Evolutionary conservation across 2,888 invertebrate species (phyloP), one percentile per base, ranked within the genome.

Genomic region (Zygogramma bicolorata): DNA sequence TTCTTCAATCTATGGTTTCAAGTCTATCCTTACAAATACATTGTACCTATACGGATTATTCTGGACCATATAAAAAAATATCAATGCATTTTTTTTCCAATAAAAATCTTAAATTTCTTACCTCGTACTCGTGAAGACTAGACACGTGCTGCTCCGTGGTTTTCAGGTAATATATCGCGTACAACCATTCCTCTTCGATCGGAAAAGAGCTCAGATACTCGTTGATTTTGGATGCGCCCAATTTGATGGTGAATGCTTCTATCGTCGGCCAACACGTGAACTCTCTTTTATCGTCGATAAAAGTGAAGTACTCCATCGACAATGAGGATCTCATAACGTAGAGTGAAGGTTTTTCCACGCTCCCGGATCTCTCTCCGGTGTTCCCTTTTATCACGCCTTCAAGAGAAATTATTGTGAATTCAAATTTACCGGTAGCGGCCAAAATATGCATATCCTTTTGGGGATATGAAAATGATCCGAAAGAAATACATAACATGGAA

Each of bases 101-200:
- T 38, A 1, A 7, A 38, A 20, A 58, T 18, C 7, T 65, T 15
- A 15, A 18, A 40, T n/a, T 10, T 42, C 29, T 57, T 61, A 78
- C 78, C 58, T 77, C 70, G 34, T 80, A 80, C 20, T 68, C 58
- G 49, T 78, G 63, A 15, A 73, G 38, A 25, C 61, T 31, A 4
- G 77, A 76, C 57, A 66, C 66, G 6, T n/a, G 7, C 0, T 73
- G 61, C 2, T 61, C 53, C 6, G 25, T 60, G 1, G 38, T 46
- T 15, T 71, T 75, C 34, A 75, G 66, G 61, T 74, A 80, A 66
- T 77, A 78, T 68, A 80, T 75, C 7, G 75, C 77, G 62, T 75
- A 80, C 57, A 77, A 65, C 80, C 80, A 80, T 40, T 77, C 76
- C 46, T 80, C 79, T 7, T 76, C 59, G 4, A 75, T 71, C 1